These are phyloP conservation scores for Megaceryle maxima DNA, from an alignment of 2,113 vertebrate species.

Conservation along the genomic window DNA sequence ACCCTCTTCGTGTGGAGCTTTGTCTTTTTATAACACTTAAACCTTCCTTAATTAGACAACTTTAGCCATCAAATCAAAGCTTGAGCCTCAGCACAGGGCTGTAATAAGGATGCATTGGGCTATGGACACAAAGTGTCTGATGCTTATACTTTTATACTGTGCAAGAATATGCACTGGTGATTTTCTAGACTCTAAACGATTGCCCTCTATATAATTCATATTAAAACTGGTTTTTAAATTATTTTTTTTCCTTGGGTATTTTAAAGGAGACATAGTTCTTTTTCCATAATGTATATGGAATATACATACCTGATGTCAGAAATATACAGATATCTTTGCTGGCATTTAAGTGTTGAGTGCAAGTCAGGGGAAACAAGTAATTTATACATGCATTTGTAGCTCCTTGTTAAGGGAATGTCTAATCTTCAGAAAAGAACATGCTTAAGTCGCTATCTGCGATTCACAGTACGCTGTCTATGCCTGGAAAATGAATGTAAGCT, in stretches of 20 bases:
- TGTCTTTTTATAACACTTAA: not conserved
- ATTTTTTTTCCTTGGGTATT: not conserved
- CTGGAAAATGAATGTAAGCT: not conserved
- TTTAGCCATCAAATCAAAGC: not conserved
- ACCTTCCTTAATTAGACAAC: not conserved
- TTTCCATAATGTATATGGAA: not conserved
- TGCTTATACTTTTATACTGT: not conserved
- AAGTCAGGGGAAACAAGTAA: not conserved
- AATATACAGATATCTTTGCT: not conserved
- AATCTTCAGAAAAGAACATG: not conserved
- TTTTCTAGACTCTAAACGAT: not conserved
- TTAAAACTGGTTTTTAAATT: not conserved
- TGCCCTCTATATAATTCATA: not conserved
- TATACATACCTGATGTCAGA: too few species aligned
- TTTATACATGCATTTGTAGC: not conserved
- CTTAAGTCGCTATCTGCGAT: not conserved
- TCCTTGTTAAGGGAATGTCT: not conserved
- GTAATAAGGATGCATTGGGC: not conserved
- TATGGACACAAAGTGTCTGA: not conserved
- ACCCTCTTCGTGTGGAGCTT: not conserved
- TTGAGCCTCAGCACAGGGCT: not conserved
- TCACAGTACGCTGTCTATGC: not conserved
- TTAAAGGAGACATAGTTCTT: not conserved
- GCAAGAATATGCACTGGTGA: not conserved
- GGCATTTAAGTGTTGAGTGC: not conserved